Percentiles rank a stretch among this genome's conserved stretches.
phyloP scores from a whole-genome alignment of 1,140 invertebrate species.

The Saccostrea echinata region DNA sequence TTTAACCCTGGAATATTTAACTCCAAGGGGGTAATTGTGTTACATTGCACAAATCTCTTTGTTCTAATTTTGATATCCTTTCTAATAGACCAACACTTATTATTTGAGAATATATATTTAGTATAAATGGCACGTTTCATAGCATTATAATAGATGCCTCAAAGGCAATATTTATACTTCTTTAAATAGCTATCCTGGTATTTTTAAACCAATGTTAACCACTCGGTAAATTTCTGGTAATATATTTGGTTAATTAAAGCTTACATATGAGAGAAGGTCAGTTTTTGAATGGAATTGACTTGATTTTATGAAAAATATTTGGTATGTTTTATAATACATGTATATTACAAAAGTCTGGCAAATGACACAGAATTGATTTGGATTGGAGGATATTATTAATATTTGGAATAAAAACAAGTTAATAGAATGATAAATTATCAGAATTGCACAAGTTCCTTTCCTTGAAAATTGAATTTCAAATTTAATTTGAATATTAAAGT shows the following conservation, averaged over 20 bases:
- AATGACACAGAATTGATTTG: not conserved
- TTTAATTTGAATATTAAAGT: not conserved
- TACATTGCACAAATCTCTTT: not conserved
- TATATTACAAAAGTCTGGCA: not conserved
- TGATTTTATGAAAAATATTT: not conserved
- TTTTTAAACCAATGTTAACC: constrained; percentile 13
- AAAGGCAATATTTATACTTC: not conserved
- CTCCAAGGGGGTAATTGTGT: not conserved
- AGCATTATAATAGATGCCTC: not conserved
- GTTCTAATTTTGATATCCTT: constrained; percentile 12
- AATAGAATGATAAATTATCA: not conserved
- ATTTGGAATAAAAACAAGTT: not conserved
- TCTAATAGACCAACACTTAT: constrained; percentile 3
- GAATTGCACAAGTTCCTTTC: not conserved
- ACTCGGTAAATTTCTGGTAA: constrained; percentile 1
- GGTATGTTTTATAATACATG: not conserved
- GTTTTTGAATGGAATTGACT: not conserved
- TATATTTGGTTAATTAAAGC: constrained; percentile 11
- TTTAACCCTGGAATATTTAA: constrained; percentile 13
- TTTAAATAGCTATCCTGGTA: constrained; percentile 1
- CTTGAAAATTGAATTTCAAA: not conserved
- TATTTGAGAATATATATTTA: not conserved
- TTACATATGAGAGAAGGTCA: not conserved
- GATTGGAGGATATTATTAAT: not conserved
- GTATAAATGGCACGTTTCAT: constrained; percentile 16